These are phyloP conservation scores for Cephalopholis sonnerati DNA, from an alignment of 2,113 vertebrate genomes.

Conservation along the genomic window DNA sequence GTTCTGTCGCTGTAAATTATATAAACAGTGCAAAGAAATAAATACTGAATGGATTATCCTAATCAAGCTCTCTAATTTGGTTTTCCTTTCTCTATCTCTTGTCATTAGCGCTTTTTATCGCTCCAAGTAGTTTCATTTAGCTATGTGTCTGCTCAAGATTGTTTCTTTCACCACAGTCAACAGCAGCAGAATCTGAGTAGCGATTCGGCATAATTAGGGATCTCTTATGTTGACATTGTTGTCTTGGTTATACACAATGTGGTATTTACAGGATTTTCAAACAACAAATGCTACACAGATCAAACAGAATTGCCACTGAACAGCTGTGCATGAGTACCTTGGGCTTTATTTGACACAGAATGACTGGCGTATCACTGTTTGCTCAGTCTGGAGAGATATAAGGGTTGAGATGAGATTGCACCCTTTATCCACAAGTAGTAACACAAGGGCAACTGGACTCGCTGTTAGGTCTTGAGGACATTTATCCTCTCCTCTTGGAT, in stretches of 20 bases:
- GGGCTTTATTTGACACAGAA: slow-evolving; percentile 7
- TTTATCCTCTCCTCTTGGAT: neutral
- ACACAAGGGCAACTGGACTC: slow-evolving; percentile 4
- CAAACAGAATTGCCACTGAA: neutral
- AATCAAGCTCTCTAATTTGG: neutral
- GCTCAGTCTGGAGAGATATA: neutral
- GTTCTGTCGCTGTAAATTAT: too few species aligned
- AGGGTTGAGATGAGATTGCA: neutral
- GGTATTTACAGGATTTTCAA: slow-evolving; percentile 14
- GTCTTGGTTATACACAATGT: neutral
- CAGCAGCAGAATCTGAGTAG: neutral
- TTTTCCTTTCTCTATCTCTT: neutral
- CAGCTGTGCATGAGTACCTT: slow-evolving; percentile 17
- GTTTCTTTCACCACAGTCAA: neutral
- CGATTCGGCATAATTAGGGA: neutral
- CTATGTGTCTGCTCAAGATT: neutral
- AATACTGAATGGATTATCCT: too few species aligned
- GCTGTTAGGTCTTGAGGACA: neutral
- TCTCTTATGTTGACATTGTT: slow-evolving; percentile 7
- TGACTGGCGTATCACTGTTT: neutral
- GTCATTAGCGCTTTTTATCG: neutral
- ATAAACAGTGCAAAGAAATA: too few species aligned
- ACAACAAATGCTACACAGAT: slow-evolving; percentile 7
- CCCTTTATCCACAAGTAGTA: neutral
- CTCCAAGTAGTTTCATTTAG: neutral